Percentiles rank a stretch among this genome's conserved stretches.
phyloP scores from a whole-genome alignment of 2,888 invertebrate species.

The Eristalis intricaria region DNA sequence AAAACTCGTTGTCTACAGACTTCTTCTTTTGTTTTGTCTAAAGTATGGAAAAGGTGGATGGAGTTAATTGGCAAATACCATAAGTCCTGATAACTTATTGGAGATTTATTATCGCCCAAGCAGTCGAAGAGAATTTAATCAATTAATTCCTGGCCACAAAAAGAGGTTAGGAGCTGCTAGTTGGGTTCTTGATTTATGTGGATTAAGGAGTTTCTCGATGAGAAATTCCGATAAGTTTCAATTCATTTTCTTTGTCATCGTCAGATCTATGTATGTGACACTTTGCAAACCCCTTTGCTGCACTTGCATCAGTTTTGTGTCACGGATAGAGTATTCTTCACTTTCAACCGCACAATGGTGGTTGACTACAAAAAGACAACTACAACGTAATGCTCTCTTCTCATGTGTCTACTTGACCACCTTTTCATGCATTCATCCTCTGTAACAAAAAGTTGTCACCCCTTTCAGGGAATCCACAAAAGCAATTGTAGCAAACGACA shows the following conservation, averaged over 20 bases:
- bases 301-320: neutral
- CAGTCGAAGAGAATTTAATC: conserved; percentile 31
- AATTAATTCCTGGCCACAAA: conserved; percentile 25
- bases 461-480: neutral
- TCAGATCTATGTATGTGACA: neutral
- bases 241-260: neutral
- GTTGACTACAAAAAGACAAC: neutral
- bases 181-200: neutral
- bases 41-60: conserved; percentile 8
- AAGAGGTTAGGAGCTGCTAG: too few species aligned
- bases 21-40: conserved; percentile 3
- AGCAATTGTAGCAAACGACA: conserved; percentile 20
- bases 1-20: neutral
- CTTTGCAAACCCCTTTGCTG: too few species aligned
- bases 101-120: conserved; percentile 42
- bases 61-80: conserved; percentile 58
- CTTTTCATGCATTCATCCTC: neutral
- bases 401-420: neutral
- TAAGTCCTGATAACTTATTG: conserved; percentile 41
- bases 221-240: neutral
- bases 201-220: neutral
- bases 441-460: neutral
- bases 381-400: neutral
- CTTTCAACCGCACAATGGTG: neutral
- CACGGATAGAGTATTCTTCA: neutral